Conservation (phyloP, 1,140 invertebrate genomes). For the Geopemphigus sp. region DNA sequence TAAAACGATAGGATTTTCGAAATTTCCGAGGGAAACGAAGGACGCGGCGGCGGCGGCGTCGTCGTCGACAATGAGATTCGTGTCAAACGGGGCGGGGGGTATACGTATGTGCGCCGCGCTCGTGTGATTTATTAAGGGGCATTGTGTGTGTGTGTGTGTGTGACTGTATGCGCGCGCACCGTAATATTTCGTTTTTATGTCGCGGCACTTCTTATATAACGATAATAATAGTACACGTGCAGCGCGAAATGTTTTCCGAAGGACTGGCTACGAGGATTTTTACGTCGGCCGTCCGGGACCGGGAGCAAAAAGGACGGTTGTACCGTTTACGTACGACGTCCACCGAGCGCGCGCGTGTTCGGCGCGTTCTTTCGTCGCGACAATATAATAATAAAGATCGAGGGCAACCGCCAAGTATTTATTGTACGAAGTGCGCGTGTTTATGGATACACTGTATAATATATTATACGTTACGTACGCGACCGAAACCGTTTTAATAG, state of each 20-base stretch:
- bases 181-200: background rate
- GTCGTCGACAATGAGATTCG: constrained; percentile 25
- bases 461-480: too few species aligned
- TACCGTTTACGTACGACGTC: background rate
- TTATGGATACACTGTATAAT: too few species aligned
- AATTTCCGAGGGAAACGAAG: background rate
- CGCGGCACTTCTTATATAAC: background rate
- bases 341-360: too few species aligned
- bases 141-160: background rate
- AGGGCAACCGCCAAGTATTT: too few species aligned
- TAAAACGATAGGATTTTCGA: constrained; percentile 15
- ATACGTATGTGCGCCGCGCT: background rate
- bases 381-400: too few species aligned
- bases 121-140: background rate
- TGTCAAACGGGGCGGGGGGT: constrained; percentile 20
- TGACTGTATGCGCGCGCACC: background rate
- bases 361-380: too few species aligned
- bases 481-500: too few species aligned
- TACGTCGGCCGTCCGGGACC: background rate
- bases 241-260: too few species aligned
- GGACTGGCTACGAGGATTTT: background rate
- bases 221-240: too few species aligned
- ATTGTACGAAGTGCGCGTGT: too few species aligned
- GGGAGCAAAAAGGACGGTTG: background rate
- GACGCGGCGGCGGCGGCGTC: background rate